These are phyloP conservation scores for Thoracochromis brauschi DNA, from an alignment of 2,113 vertebrate genomes.

Conservation along the genomic window DNA sequence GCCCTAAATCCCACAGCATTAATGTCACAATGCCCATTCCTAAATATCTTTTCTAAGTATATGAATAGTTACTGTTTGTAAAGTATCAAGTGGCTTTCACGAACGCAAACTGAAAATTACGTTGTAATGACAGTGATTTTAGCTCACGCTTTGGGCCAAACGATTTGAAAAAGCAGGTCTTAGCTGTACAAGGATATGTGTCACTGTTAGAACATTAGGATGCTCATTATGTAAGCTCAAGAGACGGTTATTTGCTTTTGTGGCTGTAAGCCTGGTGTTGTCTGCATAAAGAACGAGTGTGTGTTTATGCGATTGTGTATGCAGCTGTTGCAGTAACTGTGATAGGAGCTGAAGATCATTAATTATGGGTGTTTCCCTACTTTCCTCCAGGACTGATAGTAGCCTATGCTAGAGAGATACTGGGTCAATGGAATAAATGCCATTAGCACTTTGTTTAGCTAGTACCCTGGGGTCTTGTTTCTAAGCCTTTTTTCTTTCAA, in stretches of 20 bases:
- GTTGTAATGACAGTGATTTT: conserved; percentile 19
- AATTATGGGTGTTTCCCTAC: conserved; percentile 42
- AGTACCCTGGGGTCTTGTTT: conserved; percentile 51
- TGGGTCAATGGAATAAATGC: conserved; percentile 56
- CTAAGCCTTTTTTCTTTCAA: conserved; percentile 56
- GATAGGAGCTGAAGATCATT: conserved; percentile 41
- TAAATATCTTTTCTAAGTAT: not conserved
- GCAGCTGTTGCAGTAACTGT: not conserved
- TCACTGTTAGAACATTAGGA: conserved; percentile 19
- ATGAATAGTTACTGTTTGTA: not conserved
- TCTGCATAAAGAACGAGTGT: not conserved
- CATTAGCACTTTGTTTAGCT: conserved; percentile 46
- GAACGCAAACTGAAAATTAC: conserved; percentile 6
- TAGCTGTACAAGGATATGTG: not conserved
- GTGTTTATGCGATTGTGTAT: not conserved
- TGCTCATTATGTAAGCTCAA: conserved; percentile 28
- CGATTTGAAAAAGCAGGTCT: not conserved
- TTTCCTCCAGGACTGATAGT: conserved; percentile 47
- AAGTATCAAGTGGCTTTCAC: not conserved
- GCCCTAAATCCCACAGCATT: not conserved
- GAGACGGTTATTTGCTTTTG: conserved; percentile 41
- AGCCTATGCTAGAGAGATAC: conserved; percentile 27
- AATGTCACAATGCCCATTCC: not conserved
- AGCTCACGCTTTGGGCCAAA: conserved; percentile 16
- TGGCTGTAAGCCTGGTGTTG: conserved; percentile 24